A percentile compares a stretch with the other conserved stretches of the same genome.
These are phyloP conservation scores for Micromys minutus DNA, from an alignment of 2,113 vertebrate genomes.

Conservation along the genomic window DNA sequence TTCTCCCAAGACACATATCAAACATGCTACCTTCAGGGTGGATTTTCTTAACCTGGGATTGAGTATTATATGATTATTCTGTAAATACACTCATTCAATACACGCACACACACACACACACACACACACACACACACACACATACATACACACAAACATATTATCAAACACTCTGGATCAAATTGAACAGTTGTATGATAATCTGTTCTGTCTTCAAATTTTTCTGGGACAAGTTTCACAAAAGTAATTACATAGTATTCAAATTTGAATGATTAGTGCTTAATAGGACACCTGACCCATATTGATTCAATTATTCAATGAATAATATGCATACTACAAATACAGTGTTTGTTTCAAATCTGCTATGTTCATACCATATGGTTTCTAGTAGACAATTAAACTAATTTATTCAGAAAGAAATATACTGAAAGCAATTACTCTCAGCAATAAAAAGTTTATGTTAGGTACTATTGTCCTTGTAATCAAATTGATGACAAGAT, in stretches of 20 bases:
- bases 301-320: background rate
- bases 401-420: background rate
- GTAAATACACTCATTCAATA: background rate
- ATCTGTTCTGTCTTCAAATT: background rate
- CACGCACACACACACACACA: background rate
- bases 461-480: background rate
- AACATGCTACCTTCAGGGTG: background rate
- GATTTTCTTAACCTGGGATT: no score
- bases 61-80: no score
- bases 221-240: background rate
- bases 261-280: background rate
- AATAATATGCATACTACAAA: background rate
- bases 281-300: background rate
- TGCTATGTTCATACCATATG: background rate
- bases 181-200: background rate
- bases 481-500: background rate
- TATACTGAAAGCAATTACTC: background rate
- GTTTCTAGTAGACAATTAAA: background rate
- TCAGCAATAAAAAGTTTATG: background rate
- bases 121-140: background rate
- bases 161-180: background rate
- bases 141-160: background rate
- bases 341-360: background rate
- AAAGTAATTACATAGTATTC: background rate
- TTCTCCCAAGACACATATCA: background rate